phyloP scores from a whole-genome alignment of 1,140 invertebrate species.

The Cydia pomonella region DNA sequence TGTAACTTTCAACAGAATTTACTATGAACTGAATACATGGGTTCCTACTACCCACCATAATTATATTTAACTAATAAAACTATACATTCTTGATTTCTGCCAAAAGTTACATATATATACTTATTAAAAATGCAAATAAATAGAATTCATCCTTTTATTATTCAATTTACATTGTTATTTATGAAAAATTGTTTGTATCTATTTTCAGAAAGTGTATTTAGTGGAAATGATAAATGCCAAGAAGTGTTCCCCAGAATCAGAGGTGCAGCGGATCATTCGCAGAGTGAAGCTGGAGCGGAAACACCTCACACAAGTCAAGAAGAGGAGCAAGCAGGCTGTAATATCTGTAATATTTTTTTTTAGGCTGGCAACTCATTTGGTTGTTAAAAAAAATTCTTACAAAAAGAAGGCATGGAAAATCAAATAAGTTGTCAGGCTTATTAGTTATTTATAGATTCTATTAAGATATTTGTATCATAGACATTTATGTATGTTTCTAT shows the following conservation, averaged over 20 bases:
- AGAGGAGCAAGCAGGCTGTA: constrained; percentile 27
- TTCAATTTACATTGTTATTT: too few species aligned
- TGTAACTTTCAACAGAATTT: not conserved
- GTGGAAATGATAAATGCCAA: constrained; percentile 59
- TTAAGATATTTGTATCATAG: too few species aligned
- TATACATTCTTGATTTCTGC: too few species aligned
- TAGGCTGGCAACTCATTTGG: not conserved
- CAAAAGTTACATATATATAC: too few species aligned
- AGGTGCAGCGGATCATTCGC: constrained; percentile 46
- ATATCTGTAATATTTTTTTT: not conserved
- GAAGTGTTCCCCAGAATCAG: constrained; percentile 44
- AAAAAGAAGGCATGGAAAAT: too few species aligned
- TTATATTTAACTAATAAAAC: not conserved
- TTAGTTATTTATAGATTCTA: too few species aligned
- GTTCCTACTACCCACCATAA: not conserved
- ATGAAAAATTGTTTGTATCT: not conserved
- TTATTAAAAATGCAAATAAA: too few species aligned
- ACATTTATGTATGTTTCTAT: too few species aligned
- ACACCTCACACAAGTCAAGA: constrained; percentile 40
- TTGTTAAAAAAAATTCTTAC: too few species aligned
- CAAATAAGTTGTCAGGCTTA: too few species aligned
- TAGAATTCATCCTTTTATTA: too few species aligned
- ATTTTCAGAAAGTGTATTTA: constrained; percentile 61
- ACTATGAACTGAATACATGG: too few species aligned
- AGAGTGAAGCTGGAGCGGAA: constrained; percentile 49